Evolutionary conservation across 2,797 vertebrate species (phyloP), one percentile per base, ranked within the genome.

Genomic region (Gallinago nigripennis): DNA sequence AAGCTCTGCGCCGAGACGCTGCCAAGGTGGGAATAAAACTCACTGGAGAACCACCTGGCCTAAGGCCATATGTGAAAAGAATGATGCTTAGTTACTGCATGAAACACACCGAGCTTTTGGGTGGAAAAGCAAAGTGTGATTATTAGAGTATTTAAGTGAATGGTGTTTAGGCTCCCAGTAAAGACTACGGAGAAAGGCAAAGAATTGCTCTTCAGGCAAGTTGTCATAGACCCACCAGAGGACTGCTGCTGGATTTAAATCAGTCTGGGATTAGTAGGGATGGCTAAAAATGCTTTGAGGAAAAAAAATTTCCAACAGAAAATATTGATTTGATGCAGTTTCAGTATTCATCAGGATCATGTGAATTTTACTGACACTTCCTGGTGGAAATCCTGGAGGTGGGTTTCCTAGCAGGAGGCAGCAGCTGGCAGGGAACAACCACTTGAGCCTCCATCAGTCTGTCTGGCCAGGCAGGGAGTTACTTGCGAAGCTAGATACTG

Each of bases 1-100:
- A 72, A 31, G 69, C 35, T 2, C 64, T 30, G 3, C 0, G 0
- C 1, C 2, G 25, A 68, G 76, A 31, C 31, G 33, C 25, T 35
- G 70, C 63, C 43, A 51, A 57, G 50, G 76, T 11, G 61, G 35
- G 37, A 27, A 3, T 7, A 50, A 75, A 93, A 27, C 46, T 60
- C 46, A 16, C 43, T 41, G 72, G 60, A 19, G 39, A 6, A n/a
- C 35, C 3, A 10, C 11, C 5, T 30, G 68, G 33, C 70, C 57
- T 60, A 30, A 78, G 86, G 70, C 53, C 64, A 3, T 18, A 0
- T 6, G 27, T 37, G 64, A 27, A 54, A 69, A 54, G 2, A 20
- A n/a, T 3, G 48, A 39, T 50, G 66, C 56, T 66, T 51, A 7
- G 35, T 28, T 51, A 54, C 45, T n/a, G 79, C 25, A 2, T 24